Evolutionary conservation across 92 coral and sea anemone species (phyloP).

Genomic region (Montipora capitata): DNA sequence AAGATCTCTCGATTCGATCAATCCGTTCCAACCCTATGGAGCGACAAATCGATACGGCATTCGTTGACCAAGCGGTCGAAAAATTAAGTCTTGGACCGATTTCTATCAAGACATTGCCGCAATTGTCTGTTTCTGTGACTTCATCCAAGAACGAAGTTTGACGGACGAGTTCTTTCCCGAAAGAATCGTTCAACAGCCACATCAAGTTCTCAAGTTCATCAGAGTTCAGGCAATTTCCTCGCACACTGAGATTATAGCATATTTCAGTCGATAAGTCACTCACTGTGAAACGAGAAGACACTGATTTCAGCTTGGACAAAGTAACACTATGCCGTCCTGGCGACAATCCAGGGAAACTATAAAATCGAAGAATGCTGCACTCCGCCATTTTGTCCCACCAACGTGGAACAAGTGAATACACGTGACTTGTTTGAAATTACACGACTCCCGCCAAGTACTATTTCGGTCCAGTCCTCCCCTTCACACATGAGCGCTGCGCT

Average conservation of each 20-base stretch:
- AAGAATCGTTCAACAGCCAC: slow-evolving; percentile 88
- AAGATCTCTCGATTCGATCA: slow-evolving; percentile 88
- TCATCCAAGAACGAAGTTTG: slow-evolving; percentile 66
- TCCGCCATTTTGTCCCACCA: slow-evolving; percentile 63
- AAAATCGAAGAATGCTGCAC: slow-evolving; percentile 70
- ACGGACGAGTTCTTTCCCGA: slow-evolving; percentile 81
- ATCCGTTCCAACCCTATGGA: slow-evolving; percentile 88
- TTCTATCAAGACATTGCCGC: slow-evolving; percentile 72
- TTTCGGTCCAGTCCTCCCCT: no score
- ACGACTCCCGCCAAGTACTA: no score
- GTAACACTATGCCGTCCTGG: slow-evolving; percentile 84
- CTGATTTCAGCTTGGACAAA: slow-evolving; percentile 70
- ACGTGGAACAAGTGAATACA: no score
- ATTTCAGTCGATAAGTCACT: slow-evolving; percentile 80
- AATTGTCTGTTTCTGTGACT: slow-evolving; percentile 15
- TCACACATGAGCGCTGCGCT: no score
- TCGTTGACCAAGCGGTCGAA: slow-evolving; percentile 99
- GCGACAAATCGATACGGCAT: slow-evolving; percentile 95
- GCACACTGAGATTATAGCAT: slow-evolving; percentile 84
- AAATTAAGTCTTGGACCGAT: slow-evolving; percentile 97
- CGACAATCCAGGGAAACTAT: slow-evolving; percentile 93
- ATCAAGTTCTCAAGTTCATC: slow-evolving; percentile 67
- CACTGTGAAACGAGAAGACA: slow-evolving; percentile 72
- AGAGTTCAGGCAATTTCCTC: slow-evolving; percentile 68
- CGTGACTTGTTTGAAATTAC: no score